Evolutionary conservation across 2,797 vertebrate species (phyloP).

Genomic region (Peromyscus attwateri): DNA sequence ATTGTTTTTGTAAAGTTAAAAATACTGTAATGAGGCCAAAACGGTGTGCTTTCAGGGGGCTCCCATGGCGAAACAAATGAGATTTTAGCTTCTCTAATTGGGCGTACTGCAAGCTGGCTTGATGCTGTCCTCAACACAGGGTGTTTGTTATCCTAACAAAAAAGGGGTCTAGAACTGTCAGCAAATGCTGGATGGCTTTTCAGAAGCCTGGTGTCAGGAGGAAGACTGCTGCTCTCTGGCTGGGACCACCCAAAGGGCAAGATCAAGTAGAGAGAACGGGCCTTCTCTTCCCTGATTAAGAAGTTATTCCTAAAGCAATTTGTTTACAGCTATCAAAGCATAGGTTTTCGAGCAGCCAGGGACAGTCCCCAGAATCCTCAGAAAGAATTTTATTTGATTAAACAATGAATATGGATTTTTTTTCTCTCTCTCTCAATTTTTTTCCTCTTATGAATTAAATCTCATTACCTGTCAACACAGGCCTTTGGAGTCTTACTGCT

Average conservation of each 20-base stretch:
- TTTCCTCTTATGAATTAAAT: conserved; percentile 85
- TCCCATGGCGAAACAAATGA: conserved; percentile 93
- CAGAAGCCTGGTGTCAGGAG: conserved; percentile 87
- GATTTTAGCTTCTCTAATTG: conserved; percentile 93
- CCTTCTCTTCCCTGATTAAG: conserved; percentile 89
- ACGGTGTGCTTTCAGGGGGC: conserved; percentile 90
- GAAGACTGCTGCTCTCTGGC: conserved; percentile 86
- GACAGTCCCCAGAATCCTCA: conserved; percentile 88
- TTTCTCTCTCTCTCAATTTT: conserved; percentile 54
- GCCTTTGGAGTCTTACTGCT: conserved; percentile 84
- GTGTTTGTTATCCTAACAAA: conserved; percentile 92
- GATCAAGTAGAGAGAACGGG: conserved; percentile 88
- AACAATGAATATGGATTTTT: conserved; percentile 90
- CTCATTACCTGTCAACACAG: conserved; percentile 88
- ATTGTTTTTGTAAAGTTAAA: conserved; percentile 93
- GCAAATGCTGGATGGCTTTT: conserved; percentile 87
- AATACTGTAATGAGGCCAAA: conserved; percentile 93
- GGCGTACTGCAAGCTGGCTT: conserved; percentile 91
- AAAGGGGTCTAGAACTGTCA: conserved; percentile 92
- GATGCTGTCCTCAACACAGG: conserved; percentile 90
- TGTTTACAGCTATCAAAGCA: conserved; percentile 89
- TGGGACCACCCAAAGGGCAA: conserved; percentile 91
- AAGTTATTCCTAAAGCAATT: conserved; percentile 90
- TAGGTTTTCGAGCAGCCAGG: conserved; percentile 86
- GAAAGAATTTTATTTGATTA: conserved; percentile 89